Evolutionary conservation across 1,140 invertebrate genomes (phyloP).

Genomic region (Drosophila miranda): DNA sequence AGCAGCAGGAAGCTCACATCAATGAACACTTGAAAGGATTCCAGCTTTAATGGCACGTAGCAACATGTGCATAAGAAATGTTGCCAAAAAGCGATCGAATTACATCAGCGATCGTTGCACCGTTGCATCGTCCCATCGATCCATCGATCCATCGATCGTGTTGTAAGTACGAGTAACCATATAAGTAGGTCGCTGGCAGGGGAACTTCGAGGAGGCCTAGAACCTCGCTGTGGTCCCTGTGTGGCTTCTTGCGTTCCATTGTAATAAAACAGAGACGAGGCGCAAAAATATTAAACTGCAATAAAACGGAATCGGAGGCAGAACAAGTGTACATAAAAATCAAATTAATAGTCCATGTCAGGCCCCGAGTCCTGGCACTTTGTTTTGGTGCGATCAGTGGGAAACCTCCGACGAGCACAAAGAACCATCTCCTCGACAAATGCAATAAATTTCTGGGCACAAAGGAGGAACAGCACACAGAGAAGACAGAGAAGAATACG

Average conservation of each 20-base stretch:
- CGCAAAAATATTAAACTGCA: slow-evolving; percentile 75
- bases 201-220: slow-evolving; percentile 7
- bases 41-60: slow-evolving; percentile 64
- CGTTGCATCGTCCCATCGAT: too few species aligned
- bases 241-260: slow-evolving; percentile 56
- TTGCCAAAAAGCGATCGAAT: slow-evolving; percentile 59
- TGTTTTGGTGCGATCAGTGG: slow-evolving; percentile 77
- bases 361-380: slow-evolving; percentile 64
- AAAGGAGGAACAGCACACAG: slow-evolving; percentile 10
- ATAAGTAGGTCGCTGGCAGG: slow-evolving; percentile 24
- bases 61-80: slow-evolving; percentile 53
- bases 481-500: slow-evolving; percentile 13
- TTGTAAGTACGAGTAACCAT: slow-evolving; percentile 1
- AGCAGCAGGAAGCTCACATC: slow-evolving; percentile 73
- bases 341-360: slow-evolving; percentile 77
- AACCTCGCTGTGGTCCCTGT: slow-evolving; percentile 35
- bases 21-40: slow-evolving; percentile 73
- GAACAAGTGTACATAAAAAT: slow-evolving; percentile 76
- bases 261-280: slow-evolving; percentile 34
- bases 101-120: slow-evolving; percentile 39
- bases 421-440: slow-evolving; percentile 31
- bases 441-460: slow-evolving; percentile 61
- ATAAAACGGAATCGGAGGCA: slow-evolving; percentile 55
- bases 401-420: slow-evolving; percentile 64
- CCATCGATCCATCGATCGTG: too few species aligned